phyloP scores from a whole-genome alignment of 2,113 vertebrate genomes.

The Grus americana region DNA sequence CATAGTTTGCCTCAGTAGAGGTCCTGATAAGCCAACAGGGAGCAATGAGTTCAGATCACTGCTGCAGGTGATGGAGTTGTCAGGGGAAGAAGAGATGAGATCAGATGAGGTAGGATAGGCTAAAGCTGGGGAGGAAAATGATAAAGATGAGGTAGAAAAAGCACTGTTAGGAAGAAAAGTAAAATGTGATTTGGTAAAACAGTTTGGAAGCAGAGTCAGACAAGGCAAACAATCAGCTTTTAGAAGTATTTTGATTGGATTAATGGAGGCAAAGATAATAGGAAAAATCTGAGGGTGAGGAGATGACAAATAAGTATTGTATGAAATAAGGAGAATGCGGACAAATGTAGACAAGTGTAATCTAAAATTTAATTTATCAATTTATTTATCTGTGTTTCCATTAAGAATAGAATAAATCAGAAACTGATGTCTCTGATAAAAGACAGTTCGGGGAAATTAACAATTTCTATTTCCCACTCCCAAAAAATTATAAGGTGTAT shows the following conservation, averaged over 20 bases:
- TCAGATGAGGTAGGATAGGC: not conserved
- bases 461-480: not conserved
- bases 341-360: not conserved
- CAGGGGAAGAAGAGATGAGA: not conserved
- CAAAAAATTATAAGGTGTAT: not conserved
- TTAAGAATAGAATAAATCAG: not conserved
- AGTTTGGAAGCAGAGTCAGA: not conserved
- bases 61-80: not conserved
- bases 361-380: constrained; percentile 6
- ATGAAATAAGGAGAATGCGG: not conserved
- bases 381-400: not conserved
- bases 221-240: not conserved
- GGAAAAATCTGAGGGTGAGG: not conserved
- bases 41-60: not conserved
- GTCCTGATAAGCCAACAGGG: not conserved
- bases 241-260: not conserved
- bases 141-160: not conserved
- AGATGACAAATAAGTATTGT: not conserved
- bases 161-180: not conserved
- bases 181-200: not conserved
- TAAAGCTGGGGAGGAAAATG: not conserved
- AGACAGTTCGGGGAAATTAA: not conserved
- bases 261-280: constrained; percentile 6
- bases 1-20: rapidly evolving
- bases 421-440: not conserved